Conservation (phyloP, 1,140 invertebrate genomes). For the Monomorium pharaonis region DNA sequence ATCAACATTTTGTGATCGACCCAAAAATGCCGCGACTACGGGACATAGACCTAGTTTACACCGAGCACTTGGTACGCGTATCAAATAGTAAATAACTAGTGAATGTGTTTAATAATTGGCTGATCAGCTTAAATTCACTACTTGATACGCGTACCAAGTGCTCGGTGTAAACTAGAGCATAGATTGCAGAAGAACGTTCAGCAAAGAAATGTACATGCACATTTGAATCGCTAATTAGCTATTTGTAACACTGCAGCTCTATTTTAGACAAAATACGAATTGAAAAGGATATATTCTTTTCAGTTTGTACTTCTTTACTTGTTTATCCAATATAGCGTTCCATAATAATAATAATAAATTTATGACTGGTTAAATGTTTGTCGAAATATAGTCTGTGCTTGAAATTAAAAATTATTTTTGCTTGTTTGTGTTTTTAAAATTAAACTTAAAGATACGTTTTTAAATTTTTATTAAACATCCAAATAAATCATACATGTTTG, state of each 20-base stretch:
- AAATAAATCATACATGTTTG: neutral
- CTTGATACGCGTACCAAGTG: no score
- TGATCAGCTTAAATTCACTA: no score
- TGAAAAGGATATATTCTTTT: neutral
- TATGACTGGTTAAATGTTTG: neutral
- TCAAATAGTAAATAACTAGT: no score
- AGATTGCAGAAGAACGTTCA: neutral
- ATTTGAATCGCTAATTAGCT: conserved; percentile 6
- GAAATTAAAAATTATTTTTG: neutral
- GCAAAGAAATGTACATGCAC: neutral
- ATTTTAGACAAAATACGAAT: neutral
- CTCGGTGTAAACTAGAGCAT: no score
- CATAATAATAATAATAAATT: conserved; percentile 6
- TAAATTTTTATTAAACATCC: neutral
- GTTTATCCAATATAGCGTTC: neutral
- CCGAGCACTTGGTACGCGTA: no score
- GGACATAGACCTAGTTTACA: no score
- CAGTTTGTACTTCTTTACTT: neutral
- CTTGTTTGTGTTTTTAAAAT: neutral
- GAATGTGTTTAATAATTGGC: no score
- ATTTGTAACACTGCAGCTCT: neutral
- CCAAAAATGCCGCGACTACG: neutral
- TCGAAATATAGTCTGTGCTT: neutral
- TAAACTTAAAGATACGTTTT: neutral
- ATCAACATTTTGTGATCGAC: conserved; percentile 1